Evolutionary conservation across 2,888 invertebrate genomes (phyloP), one percentile per base, ranked within the genome.

Genomic region (Eilema caniola): DNA sequence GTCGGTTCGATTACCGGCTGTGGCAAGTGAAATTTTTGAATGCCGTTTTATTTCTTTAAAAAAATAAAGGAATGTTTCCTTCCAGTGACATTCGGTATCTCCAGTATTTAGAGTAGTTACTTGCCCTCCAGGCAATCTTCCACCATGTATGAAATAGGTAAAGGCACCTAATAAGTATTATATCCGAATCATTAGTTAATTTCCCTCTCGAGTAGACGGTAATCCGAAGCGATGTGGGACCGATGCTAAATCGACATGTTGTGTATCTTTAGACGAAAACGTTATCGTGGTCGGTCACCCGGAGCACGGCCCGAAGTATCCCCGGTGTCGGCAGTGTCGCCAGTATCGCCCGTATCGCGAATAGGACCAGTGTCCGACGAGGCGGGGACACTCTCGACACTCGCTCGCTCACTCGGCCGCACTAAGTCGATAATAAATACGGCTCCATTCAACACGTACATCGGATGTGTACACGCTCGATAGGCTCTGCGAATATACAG

Each of bases 361-460:
- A n/a, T n/a, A n/a, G n/a, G n/a, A n/a, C n/a, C 33, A 37, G 31
- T 10, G 56, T 33, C 53, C 53, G 31, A 24, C 11, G 31, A n/a
- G 16, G 56, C 24, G 65, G 1, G 33, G 31, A 8, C 33, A 57
- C 12, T 41, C 23, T 41, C 41, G 41, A 11, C 23, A 12, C 41
- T 24, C 62, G 14, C 24, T 37, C 56, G 16, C 24, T 66, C 69
- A 28, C 12, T 47, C 33, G 59, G 28, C 56, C 37, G n/a, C 65
- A 53, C 16, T 65, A 69, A 69, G 60, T 28, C 60, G 20, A 23
- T 64, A 61, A 65, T 61, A 61, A 69, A 69, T 61, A 53, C 16
- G 23, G 20, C 31, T 59, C 64, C n/a, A 53, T 53, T 53, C 53
- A n/a, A 2, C 53, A 10, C 53, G 53, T 53, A 53, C 8, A 53